Evolutionary conservation across 2,113 vertebrate genomes (phyloP).

Genomic region (Osmerus mordax): DNA sequence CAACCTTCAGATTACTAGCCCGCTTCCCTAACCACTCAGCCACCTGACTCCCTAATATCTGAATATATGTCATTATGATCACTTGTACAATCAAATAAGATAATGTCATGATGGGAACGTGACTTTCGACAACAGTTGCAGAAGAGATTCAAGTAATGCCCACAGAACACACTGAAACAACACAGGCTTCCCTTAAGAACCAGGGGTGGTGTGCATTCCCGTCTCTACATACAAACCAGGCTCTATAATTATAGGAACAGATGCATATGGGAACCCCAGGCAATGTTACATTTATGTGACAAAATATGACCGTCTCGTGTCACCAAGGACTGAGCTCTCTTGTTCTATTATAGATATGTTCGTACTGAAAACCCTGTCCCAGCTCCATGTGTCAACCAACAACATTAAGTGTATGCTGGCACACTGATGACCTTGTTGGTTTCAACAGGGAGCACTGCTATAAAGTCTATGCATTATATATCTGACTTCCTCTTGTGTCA

Average conservation of each 20-base stretch:
- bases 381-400: neutral
- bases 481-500: constrained; percentile 28
- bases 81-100: constrained; percentile 70
- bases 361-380: constrained; percentile 19
- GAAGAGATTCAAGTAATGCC: constrained; percentile 41
- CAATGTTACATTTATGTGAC: constrained; percentile 70
- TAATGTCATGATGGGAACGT: constrained; percentile 62
- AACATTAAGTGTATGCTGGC: neutral
- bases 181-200: constrained; percentile 65
- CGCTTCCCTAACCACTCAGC: too few relatives aligned
- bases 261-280: constrained; percentile 52
- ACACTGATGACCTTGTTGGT: neutral
- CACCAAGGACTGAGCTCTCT: constrained; percentile 27
- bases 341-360: constrained; percentile 37
- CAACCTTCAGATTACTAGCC: too few relatives aligned
- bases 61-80: constrained; percentile 62
- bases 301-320: constrained; percentile 24
- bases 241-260: constrained; percentile 61
- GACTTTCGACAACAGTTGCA: constrained; percentile 55
- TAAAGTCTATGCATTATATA: constrained; percentile 5
- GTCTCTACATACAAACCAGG: constrained; percentile 43
- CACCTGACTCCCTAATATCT: constrained; percentile 54
- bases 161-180: constrained; percentile 47
- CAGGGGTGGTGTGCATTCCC: constrained; percentile 40
- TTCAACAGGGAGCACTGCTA: neutral